Percentiles rank a stretch among this genome's conserved stretches.
Evolutionary conservation across 2,888 invertebrate species (phyloP).

Genomic region (Diarsia mendica): DNA sequence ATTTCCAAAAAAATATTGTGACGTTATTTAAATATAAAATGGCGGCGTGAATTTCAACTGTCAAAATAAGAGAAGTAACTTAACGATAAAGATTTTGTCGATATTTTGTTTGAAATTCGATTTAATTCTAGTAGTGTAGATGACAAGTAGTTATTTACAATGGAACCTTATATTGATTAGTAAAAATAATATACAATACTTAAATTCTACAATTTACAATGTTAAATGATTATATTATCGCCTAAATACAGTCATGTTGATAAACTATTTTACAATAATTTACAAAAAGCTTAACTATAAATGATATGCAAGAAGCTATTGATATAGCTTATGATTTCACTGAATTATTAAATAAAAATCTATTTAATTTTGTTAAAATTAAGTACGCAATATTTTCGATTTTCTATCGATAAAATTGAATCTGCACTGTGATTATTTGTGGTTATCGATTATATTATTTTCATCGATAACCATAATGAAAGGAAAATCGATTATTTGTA

Average conservation of each 20-base stretch:
- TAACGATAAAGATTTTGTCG: conserved; percentile 52
- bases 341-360: conserved; percentile 55
- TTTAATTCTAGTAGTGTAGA: conserved; percentile 69
- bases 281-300: conserved; percentile 88
- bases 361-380: conserved; percentile 38
- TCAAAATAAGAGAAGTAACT: conserved; percentile 48
- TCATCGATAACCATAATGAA: not conserved
- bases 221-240: conserved; percentile 75
- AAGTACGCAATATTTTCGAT: conserved; percentile 35
- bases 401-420: conserved; percentile 24
- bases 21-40: conserved; percentile 51
- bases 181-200: conserved; percentile 83
- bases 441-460: conserved; percentile 17
- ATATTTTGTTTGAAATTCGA: conserved; percentile 60
- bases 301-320: conserved; percentile 89
- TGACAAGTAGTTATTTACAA: conserved; percentile 82
- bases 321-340: conserved; percentile 66
- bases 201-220: conserved; percentile 75
- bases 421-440: conserved; percentile 20
- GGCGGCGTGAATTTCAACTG: conserved; percentile 58
- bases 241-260: conserved; percentile 85
- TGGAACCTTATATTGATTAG: conserved; percentile 84
- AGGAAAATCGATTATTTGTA: not conserved
- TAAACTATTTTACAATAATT: conserved; percentile 88
- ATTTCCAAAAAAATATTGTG: conserved; percentile 28